These are phyloP conservation scores for Eidolon helvum DNA, from an alignment of 2,113 vertebrate genomes.

Conservation along the genomic window DNA sequence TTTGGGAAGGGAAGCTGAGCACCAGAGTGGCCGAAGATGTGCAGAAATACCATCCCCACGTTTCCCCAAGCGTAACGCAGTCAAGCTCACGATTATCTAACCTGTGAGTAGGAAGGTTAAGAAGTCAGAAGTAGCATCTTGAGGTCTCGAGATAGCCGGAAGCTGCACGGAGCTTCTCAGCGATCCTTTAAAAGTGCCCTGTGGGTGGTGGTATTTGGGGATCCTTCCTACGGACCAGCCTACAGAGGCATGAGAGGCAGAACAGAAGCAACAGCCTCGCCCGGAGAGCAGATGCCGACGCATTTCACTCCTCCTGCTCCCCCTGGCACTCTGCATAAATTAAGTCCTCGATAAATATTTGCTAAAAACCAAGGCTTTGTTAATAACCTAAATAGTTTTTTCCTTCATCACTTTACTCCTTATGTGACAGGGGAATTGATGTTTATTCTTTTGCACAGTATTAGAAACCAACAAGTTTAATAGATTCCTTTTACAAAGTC, in stretches of 20 bases:
- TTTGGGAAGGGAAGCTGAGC: not conserved
- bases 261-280: not conserved
- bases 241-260: not conserved
- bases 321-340: not conserved
- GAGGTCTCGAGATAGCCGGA: not conserved
- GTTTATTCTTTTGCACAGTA: not conserved
- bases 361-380: not conserved
- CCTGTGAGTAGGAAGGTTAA: not conserved
- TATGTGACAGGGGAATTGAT: not conserved
- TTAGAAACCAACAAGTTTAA: not conserved
- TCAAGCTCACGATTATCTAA: not conserved
- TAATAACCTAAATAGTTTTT: not conserved
- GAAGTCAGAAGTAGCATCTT: not conserved
- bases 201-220: slow-evolving; percentile 58
- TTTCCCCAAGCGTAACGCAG: not conserved
- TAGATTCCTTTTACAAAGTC: not conserved
- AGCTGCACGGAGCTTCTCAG: not conserved
- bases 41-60: not conserved
- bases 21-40: accelerated
- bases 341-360: slow-evolving; percentile 9
- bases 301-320: not conserved
- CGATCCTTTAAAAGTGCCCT: not conserved
- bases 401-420: not conserved
- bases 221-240: slow-evolving; percentile 6
- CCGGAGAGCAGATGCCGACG: not conserved